A percentile compares a stretch with the other conserved stretches of the same genome.
Evolutionary conservation across 2,113 vertebrate genomes (phyloP).

Genomic region (Perccottus glenii): DNA sequence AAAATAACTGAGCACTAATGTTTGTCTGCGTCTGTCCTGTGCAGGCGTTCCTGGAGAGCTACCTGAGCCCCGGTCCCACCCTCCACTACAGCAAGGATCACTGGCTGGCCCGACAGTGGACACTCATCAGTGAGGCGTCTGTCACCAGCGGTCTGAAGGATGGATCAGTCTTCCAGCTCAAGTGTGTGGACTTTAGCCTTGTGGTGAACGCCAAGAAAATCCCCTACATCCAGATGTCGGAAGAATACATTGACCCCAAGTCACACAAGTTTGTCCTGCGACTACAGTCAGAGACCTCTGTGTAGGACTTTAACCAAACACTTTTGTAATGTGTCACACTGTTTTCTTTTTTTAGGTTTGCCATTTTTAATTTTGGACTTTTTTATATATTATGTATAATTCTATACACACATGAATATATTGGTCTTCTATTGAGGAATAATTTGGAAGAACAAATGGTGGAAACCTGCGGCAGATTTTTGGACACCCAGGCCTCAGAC

Average conservation of each 20-base stretch:
- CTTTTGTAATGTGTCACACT: constrained; percentile 21
- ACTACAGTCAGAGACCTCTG: constrained; percentile 95
- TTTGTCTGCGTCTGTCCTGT: not conserved
- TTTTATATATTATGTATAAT: constrained; percentile 71
- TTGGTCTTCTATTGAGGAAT: constrained; percentile 42
- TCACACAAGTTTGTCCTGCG: constrained; percentile 97
- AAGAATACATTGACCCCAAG: constrained; percentile 96
- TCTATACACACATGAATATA: constrained; percentile 68
- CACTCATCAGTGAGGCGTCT: constrained; percentile 90
- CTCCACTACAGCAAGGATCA: constrained; percentile 91
- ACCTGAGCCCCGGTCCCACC: constrained; percentile 88
- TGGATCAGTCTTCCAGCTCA: constrained; percentile 87
- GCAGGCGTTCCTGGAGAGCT: constrained; percentile 94
- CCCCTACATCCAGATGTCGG: constrained; percentile 91
- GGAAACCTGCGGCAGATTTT: constrained; percentile 3
- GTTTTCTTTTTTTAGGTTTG: constrained; percentile 57
- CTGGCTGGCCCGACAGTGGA: constrained; percentile 93
- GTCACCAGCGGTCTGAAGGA: constrained; percentile 91
- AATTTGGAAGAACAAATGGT: constrained; percentile 28
- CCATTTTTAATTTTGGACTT: constrained; percentile 58
- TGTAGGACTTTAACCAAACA: constrained; percentile 71
- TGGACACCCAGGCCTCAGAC: constrained; percentile 1
- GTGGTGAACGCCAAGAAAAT: constrained; percentile 89
- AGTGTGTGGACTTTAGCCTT: constrained; percentile 92
- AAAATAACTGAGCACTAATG: not conserved